These are phyloP conservation scores for Cephus pygmeus DNA, from an alignment of 2,888 invertebrate species.

Conservation along the genomic window DNA sequence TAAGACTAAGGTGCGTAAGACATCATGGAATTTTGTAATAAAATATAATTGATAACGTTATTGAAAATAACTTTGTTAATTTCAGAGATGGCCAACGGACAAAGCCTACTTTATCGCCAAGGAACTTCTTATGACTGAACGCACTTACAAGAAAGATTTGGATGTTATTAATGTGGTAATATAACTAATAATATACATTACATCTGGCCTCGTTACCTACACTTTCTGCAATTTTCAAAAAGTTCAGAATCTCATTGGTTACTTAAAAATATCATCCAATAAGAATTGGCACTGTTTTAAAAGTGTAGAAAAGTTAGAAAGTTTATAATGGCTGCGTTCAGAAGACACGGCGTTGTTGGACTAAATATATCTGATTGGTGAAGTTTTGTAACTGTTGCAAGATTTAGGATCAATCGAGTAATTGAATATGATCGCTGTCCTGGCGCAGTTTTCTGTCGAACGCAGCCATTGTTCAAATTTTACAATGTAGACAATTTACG, in stretches of 20 bases:
- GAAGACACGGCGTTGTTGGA: no score
- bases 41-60: background rate
- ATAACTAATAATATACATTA: constrained; percentile 42
- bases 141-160: constrained; percentile 94
- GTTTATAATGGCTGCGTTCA: background rate
- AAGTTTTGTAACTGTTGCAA: background rate
- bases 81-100: constrained; percentile 75
- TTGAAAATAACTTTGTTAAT: constrained; percentile 29
- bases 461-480: no score
- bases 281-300: no score
- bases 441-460: background rate
- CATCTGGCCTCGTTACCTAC: no score
- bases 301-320: no score
- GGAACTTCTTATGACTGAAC: constrained; percentile 94
- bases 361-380: no score
- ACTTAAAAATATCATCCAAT: no score
- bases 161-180: constrained; percentile 90
- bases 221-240: no score
- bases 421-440: no score
- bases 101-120: constrained; percentile 87
- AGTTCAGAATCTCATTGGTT: no score
- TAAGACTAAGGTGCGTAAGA: constrained; percentile 42
- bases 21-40: background rate
- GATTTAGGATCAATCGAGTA: no score
- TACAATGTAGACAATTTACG: no score